phyloP scores from a whole-genome alignment of 30 jellyfish, hydroid and myxozoan species.

The Aurelia sp. region DNA sequence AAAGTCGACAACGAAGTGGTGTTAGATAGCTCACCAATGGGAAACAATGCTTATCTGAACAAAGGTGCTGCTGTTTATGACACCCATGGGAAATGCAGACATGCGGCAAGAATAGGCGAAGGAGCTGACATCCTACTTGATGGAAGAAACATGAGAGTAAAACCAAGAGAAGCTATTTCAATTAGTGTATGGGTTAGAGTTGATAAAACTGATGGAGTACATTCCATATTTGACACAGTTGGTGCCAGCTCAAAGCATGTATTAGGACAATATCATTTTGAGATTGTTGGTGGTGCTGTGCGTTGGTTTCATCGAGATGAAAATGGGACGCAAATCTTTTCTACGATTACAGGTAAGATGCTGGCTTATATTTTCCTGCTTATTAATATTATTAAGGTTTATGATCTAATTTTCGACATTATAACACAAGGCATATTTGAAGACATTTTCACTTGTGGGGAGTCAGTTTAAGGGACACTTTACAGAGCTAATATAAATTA shows the following conservation, averaged over 20 bases:
- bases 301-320: constrained; percentile 99
- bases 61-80: constrained; percentile 93
- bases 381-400: too few relatives aligned
- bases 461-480: too few relatives aligned
- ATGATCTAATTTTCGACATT: too few relatives aligned
- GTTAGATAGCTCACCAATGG: constrained; percentile 86
- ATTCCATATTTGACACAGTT: constrained; percentile 94
- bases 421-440: too few relatives aligned
- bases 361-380: too few relatives aligned
- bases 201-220: constrained; percentile 90
- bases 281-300: constrained; percentile 97
- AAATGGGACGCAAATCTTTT: constrained; percentile 81
- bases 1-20: constrained; percentile 86
- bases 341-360: constrained; percentile 87
- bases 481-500: too few relatives aligned
- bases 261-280: constrained; percentile 95
- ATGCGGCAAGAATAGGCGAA: constrained; percentile 80
- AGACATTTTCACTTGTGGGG: too few relatives aligned
- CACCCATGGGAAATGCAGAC: constrained; percentile 97
- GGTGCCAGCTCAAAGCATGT: constrained; percentile 89
- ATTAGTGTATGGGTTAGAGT: constrained; percentile 85
- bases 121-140: constrained; percentile 92
- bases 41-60: constrained; percentile 88
- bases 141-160: constrained; percentile 89
- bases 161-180: constrained; percentile 93